phyloP scores from a whole-genome alignment of 1,140 invertebrate species.

The Cotesia chilonis region DNA sequence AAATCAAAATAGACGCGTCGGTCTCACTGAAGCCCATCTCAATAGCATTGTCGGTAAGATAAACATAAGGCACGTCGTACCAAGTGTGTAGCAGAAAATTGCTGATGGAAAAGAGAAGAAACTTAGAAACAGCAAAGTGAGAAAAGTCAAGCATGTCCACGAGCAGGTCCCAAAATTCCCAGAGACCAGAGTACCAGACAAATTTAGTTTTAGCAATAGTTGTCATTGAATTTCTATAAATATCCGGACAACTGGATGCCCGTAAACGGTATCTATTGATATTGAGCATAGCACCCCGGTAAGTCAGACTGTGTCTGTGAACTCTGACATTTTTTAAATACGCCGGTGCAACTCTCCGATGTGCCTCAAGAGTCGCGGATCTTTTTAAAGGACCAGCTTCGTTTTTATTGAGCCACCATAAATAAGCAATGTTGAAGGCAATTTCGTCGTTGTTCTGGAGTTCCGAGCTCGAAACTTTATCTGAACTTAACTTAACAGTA shows the following conservation, averaged over 20 bases:
- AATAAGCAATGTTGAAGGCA: conserved; percentile 62
- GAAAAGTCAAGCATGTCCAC: conserved; percentile 83
- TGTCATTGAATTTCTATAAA: conserved; percentile 86
- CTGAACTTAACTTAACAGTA: neutral
- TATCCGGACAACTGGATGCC: conserved; percentile 87
- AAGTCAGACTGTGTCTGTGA: conserved; percentile 80
- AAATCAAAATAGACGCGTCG: conserved; percentile 82
- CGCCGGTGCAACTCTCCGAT: conserved; percentile 68
- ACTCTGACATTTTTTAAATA: conserved; percentile 76
- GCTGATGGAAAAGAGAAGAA: conserved; percentile 82
- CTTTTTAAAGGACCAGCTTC: conserved; percentile 58
- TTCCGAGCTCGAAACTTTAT: neutral
- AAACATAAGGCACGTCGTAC: conserved; percentile 90
- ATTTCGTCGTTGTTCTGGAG: conserved; percentile 37
- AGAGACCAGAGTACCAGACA: conserved; percentile 77
- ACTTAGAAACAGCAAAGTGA: conserved; percentile 77
- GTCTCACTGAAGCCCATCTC: conserved; percentile 77
- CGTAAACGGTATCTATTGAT: conserved; percentile 81
- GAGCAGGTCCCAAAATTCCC: conserved; percentile 79
- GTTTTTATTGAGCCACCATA: conserved; percentile 68
- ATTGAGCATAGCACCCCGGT: conserved; percentile 86
- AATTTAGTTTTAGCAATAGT: conserved; percentile 83
- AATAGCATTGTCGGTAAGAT: conserved; percentile 80
- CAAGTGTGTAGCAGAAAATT: conserved; percentile 88
- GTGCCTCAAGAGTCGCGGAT: conserved; percentile 58